Base-by-base conservation (phyloP, 1,140 invertebrate species). In the Plodia interpunctella region DNA sequence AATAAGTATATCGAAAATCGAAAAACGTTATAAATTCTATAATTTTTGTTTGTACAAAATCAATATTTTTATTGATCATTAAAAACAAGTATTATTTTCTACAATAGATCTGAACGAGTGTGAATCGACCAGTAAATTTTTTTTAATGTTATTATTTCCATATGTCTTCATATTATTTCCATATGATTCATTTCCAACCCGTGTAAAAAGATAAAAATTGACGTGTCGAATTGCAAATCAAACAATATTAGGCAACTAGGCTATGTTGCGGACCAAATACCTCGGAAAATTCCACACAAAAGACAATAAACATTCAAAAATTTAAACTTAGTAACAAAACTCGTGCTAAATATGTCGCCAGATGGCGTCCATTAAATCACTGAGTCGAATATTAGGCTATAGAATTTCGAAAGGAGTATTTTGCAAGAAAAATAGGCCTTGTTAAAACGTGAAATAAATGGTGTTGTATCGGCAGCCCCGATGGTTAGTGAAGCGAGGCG, bases 401-500 rank as follows among this genome's bases (percentile, higher is more conserved):
- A 44, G 38, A n/a, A 53, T 53, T 53, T 25, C 51, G 21, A 25
- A 53, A 53, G 5, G 11, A 4, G 30, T 25, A 13, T 56, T 59
- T 59, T 59, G 57, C 57, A 59, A 53, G 17, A 15, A 32, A 49
- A 13, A 35, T 59, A 53, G 57, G 57, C 57, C 57, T 59, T 20
- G 49, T 4, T 25, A 25, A 5, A 32, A 32, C 30, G 30, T 32
- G 57, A 59, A 59, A 62, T 62, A 62, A 57, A 57, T 57, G 25
- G 55, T 52, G 55, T 35, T 54, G 28, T 59, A 62, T 55, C 51
- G 51, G 67, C 72, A 76, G 61, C 81, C 77, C 71, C 68, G 68
- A 77, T 84, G 70, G n/a, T 66, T 73, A 72, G 60, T 78, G 72
- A 73, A 65, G 76, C 81, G 79, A 25, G 65, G 60, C 73, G 65